phyloP scores from a whole-genome alignment of 2,113 vertebrate genomes.

The Lasiurus borealis region DNA sequence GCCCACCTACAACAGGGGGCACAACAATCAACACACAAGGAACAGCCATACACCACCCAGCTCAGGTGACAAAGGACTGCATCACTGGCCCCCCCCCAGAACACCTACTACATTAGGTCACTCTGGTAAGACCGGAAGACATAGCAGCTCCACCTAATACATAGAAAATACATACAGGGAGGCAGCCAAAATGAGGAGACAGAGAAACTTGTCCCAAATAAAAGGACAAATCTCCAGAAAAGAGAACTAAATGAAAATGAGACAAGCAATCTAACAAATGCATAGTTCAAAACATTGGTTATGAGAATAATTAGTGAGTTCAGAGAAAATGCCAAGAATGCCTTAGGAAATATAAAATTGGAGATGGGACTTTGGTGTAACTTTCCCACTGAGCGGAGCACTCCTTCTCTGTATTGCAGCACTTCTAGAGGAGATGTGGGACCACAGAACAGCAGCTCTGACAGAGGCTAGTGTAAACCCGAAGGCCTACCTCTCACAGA shows the following conservation, averaged over 20 bases:
- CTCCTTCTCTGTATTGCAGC: rapidly evolving
- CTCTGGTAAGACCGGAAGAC: not conserved
- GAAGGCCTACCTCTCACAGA: too few relatives aligned
- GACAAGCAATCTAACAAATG: not conserved
- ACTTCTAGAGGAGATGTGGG: not conserved
- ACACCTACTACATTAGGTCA: not conserved
- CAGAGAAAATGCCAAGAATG: not conserved
- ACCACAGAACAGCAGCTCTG: conserved; percentile 70
- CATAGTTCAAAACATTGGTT: not conserved
- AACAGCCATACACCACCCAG: not conserved
- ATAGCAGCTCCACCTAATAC: not conserved
- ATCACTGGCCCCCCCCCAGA: not conserved
- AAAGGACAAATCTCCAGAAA: not conserved
- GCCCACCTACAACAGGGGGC: not conserved
- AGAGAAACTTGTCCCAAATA: not conserved
- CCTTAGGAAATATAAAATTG: not conserved
- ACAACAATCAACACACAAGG: not conserved
- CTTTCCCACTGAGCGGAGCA: not conserved
- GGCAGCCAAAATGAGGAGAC: not conserved
- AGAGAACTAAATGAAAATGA: not conserved
- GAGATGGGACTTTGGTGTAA: not conserved
- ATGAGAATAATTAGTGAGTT: not conserved
- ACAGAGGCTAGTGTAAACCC: too few relatives aligned
- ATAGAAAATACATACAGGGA: not conserved
- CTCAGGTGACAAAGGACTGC: not conserved